phyloP scores from a whole-genome alignment of 2,113 vertebrate genomes.

The Puffinus mauretanicus region DNA sequence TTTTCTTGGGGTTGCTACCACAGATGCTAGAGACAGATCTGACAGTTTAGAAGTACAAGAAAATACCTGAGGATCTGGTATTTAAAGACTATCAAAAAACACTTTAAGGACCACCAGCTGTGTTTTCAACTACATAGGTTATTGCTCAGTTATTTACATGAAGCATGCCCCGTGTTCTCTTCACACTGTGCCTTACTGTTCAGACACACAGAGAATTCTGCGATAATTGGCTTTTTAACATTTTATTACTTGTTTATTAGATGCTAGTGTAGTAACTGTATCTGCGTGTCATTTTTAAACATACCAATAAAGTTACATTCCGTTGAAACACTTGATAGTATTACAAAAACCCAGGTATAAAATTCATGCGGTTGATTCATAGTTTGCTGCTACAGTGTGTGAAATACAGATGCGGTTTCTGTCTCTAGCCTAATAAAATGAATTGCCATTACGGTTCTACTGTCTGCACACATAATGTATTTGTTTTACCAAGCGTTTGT shows the following conservation, averaged over 20 bases:
- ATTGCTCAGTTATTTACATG: background rate
- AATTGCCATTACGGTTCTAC: background rate
- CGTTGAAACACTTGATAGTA: background rate
- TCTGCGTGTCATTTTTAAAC: background rate
- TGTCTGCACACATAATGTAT: background rate
- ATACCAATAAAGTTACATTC: background rate
- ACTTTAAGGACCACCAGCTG: background rate
- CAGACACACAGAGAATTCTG: background rate
- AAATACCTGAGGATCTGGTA: background rate
- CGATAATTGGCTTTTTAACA: background rate
- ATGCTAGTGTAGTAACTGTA: background rate
- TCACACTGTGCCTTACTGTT: background rate
- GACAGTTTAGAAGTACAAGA: slow-evolving; percentile 30
- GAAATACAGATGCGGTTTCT: background rate
- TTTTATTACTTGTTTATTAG: background rate
- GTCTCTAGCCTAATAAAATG: background rate
- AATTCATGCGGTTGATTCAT: background rate
- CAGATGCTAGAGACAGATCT: background rate
- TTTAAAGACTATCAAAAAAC: background rate
- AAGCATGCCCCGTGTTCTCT: rapidly evolving
- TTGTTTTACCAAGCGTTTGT: background rate
- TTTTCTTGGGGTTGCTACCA: background rate
- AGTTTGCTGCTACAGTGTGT: background rate
- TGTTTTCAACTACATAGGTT: background rate
- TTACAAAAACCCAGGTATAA: background rate